Conservation (phyloP, 2,888 invertebrate genomes). For the Spisula subtruncata region DNA sequence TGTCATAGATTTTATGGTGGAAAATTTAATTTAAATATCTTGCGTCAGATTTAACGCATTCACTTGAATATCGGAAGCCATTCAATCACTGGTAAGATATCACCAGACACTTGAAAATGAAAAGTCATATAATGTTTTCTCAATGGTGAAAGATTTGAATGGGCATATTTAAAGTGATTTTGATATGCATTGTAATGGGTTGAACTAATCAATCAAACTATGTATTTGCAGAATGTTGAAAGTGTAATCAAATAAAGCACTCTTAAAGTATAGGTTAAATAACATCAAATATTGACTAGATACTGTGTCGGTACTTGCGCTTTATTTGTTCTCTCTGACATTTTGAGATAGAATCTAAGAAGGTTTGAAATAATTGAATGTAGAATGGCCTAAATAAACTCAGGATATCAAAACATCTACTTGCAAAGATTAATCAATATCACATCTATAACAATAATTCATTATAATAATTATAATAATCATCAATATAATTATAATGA, state of each 20-base stretch:
- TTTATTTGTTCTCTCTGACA: no score
- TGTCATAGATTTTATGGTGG: background rate
- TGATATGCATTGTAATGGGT: background rate
- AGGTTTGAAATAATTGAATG: no score
- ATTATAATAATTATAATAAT: background rate
- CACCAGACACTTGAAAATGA: background rate
- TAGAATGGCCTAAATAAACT: no score
- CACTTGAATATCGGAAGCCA: background rate
- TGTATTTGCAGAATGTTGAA: background rate
- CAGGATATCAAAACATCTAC: no score
- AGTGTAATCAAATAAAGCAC: background rate
- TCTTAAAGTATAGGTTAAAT: background rate
- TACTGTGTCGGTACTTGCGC: no score
- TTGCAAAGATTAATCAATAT: no score
- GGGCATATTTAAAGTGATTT: slow-evolving; percentile 2
- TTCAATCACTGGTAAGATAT: background rate
- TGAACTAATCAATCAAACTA: slow-evolving; percentile 4
- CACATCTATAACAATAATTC: no score
- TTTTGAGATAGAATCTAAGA: no score
- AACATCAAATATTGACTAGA: background rate
- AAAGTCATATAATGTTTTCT: background rate
- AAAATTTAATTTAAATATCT: background rate
- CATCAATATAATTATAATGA: slow-evolving; percentile 10
- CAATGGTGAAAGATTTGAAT: slow-evolving; percentile 1
- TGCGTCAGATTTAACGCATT: background rate